Base-by-base conservation (phyloP, 1,140 invertebrate genomes). In the Asbolus verrucosus region DNA sequence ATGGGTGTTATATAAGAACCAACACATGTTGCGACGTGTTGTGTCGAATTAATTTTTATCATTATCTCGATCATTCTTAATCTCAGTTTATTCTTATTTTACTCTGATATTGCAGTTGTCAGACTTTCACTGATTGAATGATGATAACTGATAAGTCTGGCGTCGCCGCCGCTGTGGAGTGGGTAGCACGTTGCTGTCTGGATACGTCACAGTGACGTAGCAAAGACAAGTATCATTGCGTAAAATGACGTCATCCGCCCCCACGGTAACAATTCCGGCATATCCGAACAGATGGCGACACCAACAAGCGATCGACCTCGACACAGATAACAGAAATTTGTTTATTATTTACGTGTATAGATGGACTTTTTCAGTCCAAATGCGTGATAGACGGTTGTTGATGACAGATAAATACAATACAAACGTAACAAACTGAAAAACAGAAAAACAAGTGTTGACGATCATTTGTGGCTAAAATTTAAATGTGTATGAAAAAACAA, bases 221-320 rank as follows among this genome's bases (percentile, higher is more conserved):
- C 15, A 1, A 4, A 18, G 9, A 2, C 16, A 9, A 30, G n/a
- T n/a, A 11, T 15, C 19, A 9, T 63, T 63, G 33, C 36, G 61
- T 63, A 63, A 21, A 24, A 24, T 19, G 39, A 63, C 61, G 61
- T 63, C 61, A 63, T 63, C 61, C 61, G 21, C 61, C 61, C 61
- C 18, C 61, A n/a, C 33, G 41, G 18, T n/a, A 18, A 6, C 8
- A 19, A 36, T 62, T 62, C 31, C 33, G 33, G 39, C 36, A 19
- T 39, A 38, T 19, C 18, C 31, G 8, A 39, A 38, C 39, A 63
- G 61, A 63, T 63, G 61, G 61, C 61, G 9, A 38, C 61, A 54
- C 21, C 11, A 14, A 54, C 46, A 13, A 27, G 24, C 21, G 46
- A 54, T 54, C 46, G 46, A 54, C 46, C 46, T 54, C 46, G 46